phyloP scores from a whole-genome alignment of 2,797 vertebrate genomes.

The Chloroceryle amazona region DNA sequence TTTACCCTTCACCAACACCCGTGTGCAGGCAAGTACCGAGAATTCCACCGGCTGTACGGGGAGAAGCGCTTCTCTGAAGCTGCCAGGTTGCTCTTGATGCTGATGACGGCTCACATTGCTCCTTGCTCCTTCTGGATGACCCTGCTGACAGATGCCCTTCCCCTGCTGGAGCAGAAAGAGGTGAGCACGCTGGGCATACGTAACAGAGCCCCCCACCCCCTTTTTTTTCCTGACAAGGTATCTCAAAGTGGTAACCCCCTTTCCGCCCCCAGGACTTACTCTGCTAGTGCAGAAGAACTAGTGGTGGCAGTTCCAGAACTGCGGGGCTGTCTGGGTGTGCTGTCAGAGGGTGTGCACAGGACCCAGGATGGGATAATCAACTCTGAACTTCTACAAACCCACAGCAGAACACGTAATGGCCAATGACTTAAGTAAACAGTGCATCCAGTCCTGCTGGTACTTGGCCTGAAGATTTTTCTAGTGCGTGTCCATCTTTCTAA shows the following conservation, averaged over 20 bases:
- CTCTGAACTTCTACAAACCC: not conserved
- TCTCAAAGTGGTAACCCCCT: not conserved
- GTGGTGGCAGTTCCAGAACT: not conserved
- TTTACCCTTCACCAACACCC: not conserved
- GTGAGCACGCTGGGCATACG: slow-evolving; percentile 63
- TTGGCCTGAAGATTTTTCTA: not conserved
- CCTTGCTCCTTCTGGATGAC: slow-evolving; percentile 97
- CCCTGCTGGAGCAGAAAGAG: slow-evolving; percentile 96
- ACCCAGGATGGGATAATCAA: not conserved
- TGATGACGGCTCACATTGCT: slow-evolving; percentile 96
- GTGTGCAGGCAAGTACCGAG: slow-evolving; percentile 91
- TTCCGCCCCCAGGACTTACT: not conserved
- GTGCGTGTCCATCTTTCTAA: not conserved
- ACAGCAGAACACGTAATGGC: not conserved
- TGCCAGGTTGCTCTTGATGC: slow-evolving; percentile 89
- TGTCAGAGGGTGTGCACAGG: not conserved
- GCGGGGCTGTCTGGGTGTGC: not conserved
- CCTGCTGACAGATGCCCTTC: slow-evolving; percentile 92
- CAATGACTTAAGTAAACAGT: not conserved
- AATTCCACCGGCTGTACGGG: slow-evolving; percentile 94
- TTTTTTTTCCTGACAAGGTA: not conserved
- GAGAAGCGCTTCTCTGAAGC: slow-evolving; percentile 90
- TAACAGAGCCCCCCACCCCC: accelerated
- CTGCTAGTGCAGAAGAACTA: not conserved
- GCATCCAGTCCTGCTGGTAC: not conserved